A percentile compares a stretch with the other conserved stretches of the same genome.
phyloP scores from a whole-genome alignment of 2,797 vertebrate genomes.

The Rhinogobio ventralis region DNA sequence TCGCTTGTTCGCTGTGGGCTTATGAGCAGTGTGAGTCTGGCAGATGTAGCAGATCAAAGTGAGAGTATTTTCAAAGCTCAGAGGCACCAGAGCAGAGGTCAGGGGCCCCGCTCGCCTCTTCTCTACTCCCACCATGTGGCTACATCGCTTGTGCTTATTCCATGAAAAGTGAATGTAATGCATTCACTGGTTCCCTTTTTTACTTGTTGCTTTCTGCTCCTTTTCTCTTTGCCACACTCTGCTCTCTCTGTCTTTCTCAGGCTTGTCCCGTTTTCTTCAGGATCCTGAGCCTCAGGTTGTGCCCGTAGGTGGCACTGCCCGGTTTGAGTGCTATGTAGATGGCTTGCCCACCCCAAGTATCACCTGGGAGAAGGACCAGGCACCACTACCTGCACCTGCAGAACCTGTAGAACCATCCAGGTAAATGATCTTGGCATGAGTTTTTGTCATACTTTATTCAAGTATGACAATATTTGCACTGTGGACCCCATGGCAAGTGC shows the following conservation, averaged over 20 bases:
- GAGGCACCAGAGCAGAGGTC: conserved; percentile 66
- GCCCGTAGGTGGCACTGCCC: conserved; percentile 82
- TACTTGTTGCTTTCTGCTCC: neutral
- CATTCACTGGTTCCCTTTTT: conserved; percentile 25
- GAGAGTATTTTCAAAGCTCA: conserved; percentile 39
- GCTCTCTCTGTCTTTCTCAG: conserved; percentile 68
- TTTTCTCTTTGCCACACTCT: neutral
- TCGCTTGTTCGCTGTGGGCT: conserved; percentile 5
- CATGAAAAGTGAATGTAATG: conserved; percentile 21
- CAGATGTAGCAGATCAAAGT: conserved; percentile 52
- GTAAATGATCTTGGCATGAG: conserved; percentile 70
- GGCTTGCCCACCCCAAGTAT: conserved; percentile 88
- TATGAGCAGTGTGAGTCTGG: conserved; percentile 31
- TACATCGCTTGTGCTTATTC: conserved; percentile 15
- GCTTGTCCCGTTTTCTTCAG: conserved; percentile 84
- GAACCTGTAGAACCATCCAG: conserved; percentile 71
- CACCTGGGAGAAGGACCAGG: conserved; percentile 90
- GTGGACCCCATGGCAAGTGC: neutral
- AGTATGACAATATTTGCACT: neutral
- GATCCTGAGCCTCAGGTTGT: conserved; percentile 86
- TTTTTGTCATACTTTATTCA: neutral
- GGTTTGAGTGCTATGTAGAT: conserved; percentile 89
- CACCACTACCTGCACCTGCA: conserved; percentile 72
- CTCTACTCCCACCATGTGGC: conserved; percentile 72
- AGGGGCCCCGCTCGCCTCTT: conserved; percentile 61